Base-by-base conservation (phyloP, 1,140 invertebrate genomes). In the Physella acuta region DNA sequence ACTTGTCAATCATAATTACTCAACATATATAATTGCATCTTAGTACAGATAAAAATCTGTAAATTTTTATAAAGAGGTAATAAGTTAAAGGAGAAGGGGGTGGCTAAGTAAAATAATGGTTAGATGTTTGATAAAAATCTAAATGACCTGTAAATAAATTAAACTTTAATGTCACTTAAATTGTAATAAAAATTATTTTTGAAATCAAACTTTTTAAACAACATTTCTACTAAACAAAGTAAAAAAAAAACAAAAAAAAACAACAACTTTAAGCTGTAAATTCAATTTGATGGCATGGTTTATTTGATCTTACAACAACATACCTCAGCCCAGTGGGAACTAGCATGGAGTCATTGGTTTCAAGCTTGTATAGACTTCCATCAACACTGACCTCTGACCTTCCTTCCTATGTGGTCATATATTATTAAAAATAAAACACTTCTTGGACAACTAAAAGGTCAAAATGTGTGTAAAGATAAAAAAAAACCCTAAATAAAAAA, bases 271-370 rank as follows among this genome's bases (percentile, higher is more conserved):
- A n/a, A n/a, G n/a, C n/a, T n/a, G n/a, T n/a, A n/a, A n/a, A n/a
- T n/a, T n/a, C n/a, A n/a, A n/a, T n/a, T n/a, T n/a, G n/a, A n/a
- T n/a, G n/a, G n/a, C n/a, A n/a, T n/a, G n/a, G n/a, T n/a, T n/a
- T n/a, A 44, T 11, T 11, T 11, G 8, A 20, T 44, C 8, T 44
- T 44, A 44, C 20, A 63, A 24, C 33, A 20, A 62, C 74, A 73
- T 68, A 81, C 78, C 70, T 60, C 71, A 79, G 72, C 59, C 76
- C 77, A 26, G 65, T 39, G 30, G 68, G 74, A 34, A 82, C 71
- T 20, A 80, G 70, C 68, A 82, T 70, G 14, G 74, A 77, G 60
- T 79, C 76, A 63, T 77, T 74, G 53, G 52, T 55, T n/a, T 62
- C 49, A 34, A 81, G 53, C 16, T 62, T 71, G 51, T 75, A 79